Conservation (phyloP, 2,888 invertebrate genomes). For the Amphipoea lucens region DNA sequence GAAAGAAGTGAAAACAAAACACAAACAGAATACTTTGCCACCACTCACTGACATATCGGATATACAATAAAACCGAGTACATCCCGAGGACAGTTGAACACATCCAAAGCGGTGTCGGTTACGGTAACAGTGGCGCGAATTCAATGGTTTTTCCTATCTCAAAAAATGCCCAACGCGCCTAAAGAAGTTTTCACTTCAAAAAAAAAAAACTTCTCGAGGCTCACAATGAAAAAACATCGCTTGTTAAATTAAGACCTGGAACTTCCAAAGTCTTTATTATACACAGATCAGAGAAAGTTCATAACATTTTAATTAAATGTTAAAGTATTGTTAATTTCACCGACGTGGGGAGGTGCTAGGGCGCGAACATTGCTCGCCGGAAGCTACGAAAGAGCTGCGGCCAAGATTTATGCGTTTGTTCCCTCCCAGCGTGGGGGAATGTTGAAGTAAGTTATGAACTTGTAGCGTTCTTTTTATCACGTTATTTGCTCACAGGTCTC, state of each 20-base stretch:
- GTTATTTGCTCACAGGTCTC: neutral
- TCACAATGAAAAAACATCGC: neutral
- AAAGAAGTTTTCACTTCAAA: no score
- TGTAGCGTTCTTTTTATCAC: constrained; percentile 34
- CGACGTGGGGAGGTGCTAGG: constrained; percentile 68
- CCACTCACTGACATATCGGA: no score
- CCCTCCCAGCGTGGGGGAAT: constrained; percentile 45
- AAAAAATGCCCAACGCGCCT: no score
- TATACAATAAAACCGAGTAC: no score
- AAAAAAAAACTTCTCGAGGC: neutral
- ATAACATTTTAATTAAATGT: constrained; percentile 73
- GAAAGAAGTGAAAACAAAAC: no score
- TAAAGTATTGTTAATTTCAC: constrained; percentile 77
- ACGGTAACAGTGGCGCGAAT: no score
- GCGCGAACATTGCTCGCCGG: constrained; percentile 66
- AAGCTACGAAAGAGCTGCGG: constrained; percentile 72
- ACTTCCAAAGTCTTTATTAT: neutral
- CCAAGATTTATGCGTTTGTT: constrained; percentile 78
- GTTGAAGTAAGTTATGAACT: constrained; percentile 41
- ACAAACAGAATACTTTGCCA: no score
- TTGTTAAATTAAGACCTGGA: neutral
- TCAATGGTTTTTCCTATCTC: no score
- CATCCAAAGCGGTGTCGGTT: no score
- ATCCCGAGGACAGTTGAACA: no score
- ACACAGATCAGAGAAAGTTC: constrained; percentile 28